Evolutionary conservation across 2,797 vertebrate genomes (phyloP).

Genomic region (Rhabdophis nuchalis): DNA sequence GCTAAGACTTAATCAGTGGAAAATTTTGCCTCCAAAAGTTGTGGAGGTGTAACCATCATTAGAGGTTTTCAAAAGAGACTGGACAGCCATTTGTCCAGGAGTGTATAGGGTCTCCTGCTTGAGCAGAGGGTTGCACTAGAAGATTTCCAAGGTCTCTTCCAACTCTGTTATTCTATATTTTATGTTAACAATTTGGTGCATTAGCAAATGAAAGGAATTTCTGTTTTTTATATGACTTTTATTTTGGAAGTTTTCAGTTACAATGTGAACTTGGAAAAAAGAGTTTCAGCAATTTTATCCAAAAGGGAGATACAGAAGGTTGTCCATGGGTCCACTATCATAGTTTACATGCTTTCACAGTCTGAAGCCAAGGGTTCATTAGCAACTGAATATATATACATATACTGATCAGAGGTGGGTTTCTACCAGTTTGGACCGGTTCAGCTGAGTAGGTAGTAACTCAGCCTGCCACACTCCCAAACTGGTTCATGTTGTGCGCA

Average conservation of each 20-base stretch:
- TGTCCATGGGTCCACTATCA: not conserved
- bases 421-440: no score
- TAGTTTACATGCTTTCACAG: not conserved
- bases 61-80: not conserved
- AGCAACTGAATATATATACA: not conserved
- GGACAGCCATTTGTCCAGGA: not conserved
- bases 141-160: not conserved
- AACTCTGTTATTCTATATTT: not conserved
- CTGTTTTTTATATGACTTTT: not conserved
- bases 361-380: not conserved
- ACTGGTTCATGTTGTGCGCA: no score
- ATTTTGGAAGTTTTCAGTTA: not conserved
- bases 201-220: not conserved
- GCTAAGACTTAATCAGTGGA: not conserved
- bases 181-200: not conserved
- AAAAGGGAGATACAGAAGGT: not conserved
- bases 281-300: not conserved
- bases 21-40: not conserved
- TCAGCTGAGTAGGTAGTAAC: no score
- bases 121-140: not conserved
- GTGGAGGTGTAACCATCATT: not conserved
- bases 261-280: not conserved
- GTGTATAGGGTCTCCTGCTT: not conserved
- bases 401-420: not conserved
- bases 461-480: no score